Base-by-base conservation (phyloP, 64 coral and sea anemone species). In the Montipora efflorescens region DNA sequence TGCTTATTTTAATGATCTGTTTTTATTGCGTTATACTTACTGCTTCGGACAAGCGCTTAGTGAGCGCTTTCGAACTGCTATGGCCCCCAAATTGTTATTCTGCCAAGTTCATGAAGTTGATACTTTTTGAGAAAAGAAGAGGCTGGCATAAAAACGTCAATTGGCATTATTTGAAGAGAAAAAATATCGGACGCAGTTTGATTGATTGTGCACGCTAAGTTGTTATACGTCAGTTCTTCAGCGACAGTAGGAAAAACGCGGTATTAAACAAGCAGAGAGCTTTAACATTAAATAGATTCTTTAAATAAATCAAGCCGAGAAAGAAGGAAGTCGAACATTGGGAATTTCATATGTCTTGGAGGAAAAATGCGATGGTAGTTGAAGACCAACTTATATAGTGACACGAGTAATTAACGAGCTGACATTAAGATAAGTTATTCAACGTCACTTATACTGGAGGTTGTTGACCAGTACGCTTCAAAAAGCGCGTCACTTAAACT, bases 291-390 rank as follows among this genome's bases (percentile, higher is more conserved):
- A 57, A 50, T n/a, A 22, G 18, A 47, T 86, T 51, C 13, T 20
- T 47, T 84, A 5, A 47, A 47, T 84, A 22, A 25, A 84, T 7
- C 61, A 71, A 45, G 71, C 19, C 61, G 50, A 71, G 45, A 86
- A 49, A 84, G 44, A 18, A 16, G 44, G 7, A 3, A 84, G 48
- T 84, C 43, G 36, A 47, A 70, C 12, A 14, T 86, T 78, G 48
- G 16, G 16, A 50, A 71, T n/a, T 84, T 86, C 82, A 86, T 45
- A 45, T 86, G 82, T 47, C 14, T 71, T 48, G 66, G 3, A 51
- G 10, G 5, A 71, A 62, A 72, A 86, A 86, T 86, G 66, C 13
- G 12, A 45, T 45, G 67, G 11, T 86, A 23, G 67, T 18, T 86
- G 13, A 59, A 84, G 0, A 84, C 55, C 21, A 20, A 12, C 4